Evolutionary conservation across 1,140 invertebrate species (phyloP), one percentile per base, ranked within the genome.

Genomic region (Temnothorax curvispinosus): DNA sequence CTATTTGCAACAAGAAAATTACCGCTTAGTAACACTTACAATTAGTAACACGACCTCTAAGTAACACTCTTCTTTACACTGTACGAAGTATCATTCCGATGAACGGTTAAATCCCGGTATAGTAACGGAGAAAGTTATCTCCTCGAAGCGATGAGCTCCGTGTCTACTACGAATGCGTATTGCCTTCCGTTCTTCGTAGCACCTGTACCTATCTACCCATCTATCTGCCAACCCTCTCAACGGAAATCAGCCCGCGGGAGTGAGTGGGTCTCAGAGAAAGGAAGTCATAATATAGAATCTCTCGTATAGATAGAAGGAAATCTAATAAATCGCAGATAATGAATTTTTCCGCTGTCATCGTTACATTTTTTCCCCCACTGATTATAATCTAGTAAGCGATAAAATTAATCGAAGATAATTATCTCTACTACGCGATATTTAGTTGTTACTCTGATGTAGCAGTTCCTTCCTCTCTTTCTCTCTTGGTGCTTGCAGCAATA

Each of bases 1-100:
- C 65, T 81, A 75, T 41, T n/a, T 54, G 80, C 54, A 60, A 38
- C 41, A 38, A 74, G 80, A 60, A 84, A 84, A 84, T 84, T 50
- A 60, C 54, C 11, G 13, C 47, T 5, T 41, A 27, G 27, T 54
- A 32, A 7, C 32, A n/a, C 32, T 41, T 27, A 27, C 27, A 27
- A 27, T 27, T 64, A 81, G 50, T 15, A 81, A 56, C 27, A n/a
- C 4, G 4, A 21, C 7, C 2, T 58, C 54, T 58, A 9, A 65
- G 32, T 27, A 77, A 62, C 56, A 27, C 27, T 27, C 21, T 82
- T 74, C 80, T 74, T 54, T 35, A 56, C 18, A 35, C 54, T 15
- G 54, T 3, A 47, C 18, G 1, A 35, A 74, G 27, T 35, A 18
- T 41, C 67, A 21, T 27, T 54, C 11, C 52, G 21, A 41, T 27